phyloP scores from a whole-genome alignment of 2,888 invertebrate genomes.

The Cheilosia variabilis region DNA sequence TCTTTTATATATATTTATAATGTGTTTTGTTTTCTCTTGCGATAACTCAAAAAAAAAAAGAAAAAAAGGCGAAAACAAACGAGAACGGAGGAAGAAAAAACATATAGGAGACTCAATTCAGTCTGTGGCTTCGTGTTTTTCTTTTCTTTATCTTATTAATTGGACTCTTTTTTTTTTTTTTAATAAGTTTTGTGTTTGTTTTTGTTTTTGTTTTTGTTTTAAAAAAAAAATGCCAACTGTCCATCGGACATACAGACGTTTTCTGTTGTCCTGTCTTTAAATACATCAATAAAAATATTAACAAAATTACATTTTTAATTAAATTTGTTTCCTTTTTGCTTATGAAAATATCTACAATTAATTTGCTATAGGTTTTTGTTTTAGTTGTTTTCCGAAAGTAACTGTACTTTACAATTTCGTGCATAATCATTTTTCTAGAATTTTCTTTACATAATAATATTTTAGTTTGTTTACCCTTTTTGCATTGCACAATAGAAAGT shows the following conservation, averaged over 20 bases:
- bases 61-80: slow-evolving; percentile 8
- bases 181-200: neutral
- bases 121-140: slow-evolving; percentile 29
- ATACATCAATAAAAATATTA: slow-evolving; percentile 52
- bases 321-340: slow-evolving; percentile 14
- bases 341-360: slow-evolving; percentile 68
- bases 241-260: neutral
- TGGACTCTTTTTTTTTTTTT: slow-evolving; percentile 18
- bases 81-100: slow-evolving; percentile 54
- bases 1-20: slow-evolving; percentile 29
- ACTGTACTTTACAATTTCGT: slow-evolving; percentile 8
- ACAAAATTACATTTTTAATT: slow-evolving; percentile 31
- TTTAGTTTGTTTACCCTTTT: slow-evolving; percentile 19
- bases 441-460: slow-evolving; percentile 19
- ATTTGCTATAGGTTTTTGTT: slow-evolving; percentile 57
- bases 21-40: slow-evolving; percentile 11
- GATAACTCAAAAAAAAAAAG: slow-evolving; percentile 6
- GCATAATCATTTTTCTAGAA: slow-evolving; percentile 42
- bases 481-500: slow-evolving; percentile 54
- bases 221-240: slow-evolving; percentile 31
- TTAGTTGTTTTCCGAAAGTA: slow-evolving; percentile 20
- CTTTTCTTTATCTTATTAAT: slow-evolving; percentile 1
- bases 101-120: slow-evolving; percentile 49
- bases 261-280: neutral
- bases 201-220: slow-evolving; percentile 5